Conservation (phyloP, 2,888 invertebrate species). For the Euspilapteryx auroguttella region DNA sequence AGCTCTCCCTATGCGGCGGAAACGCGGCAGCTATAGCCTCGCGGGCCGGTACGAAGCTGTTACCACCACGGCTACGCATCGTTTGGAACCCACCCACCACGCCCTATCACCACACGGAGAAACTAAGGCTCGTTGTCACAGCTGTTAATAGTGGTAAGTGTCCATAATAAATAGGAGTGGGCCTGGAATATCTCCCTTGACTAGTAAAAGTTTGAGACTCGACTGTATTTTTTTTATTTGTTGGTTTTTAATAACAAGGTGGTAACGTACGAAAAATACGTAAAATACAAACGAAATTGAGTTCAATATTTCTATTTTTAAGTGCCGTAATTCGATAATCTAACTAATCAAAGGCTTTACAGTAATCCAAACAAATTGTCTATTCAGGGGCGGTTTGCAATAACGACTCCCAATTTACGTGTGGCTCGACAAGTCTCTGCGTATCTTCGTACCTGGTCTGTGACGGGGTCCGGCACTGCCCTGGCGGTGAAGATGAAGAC, state of each 20-base stretch:
- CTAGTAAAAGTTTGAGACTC: too few relatives aligned
- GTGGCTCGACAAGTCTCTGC: conserved; percentile 54
- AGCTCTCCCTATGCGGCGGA: conserved; percentile 56
- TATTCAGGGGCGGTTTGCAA: conserved; percentile 34
- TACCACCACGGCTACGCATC: conserved; percentile 57
- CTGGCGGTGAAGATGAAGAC: conserved; percentile 64
- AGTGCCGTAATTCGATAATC: too few relatives aligned
- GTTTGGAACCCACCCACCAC: conserved; percentile 56
- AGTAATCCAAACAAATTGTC: neutral
- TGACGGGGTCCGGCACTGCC: conserved; percentile 69
- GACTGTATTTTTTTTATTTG: too few relatives aligned
- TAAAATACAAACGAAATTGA: too few relatives aligned
- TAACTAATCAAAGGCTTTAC: too few relatives aligned
- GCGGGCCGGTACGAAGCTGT: conserved; percentile 40
- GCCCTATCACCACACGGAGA: conserved; percentile 46
- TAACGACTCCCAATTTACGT: conserved; percentile 37
- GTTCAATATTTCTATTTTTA: too few relatives aligned
- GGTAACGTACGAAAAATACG: too few relatives aligned
- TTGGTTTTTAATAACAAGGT: too few relatives aligned
- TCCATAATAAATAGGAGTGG: neutral
- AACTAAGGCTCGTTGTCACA: conserved; percentile 42
- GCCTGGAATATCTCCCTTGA: too few relatives aligned
- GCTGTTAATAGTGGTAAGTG: conserved; percentile 47
- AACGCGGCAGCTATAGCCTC: conserved; percentile 55
- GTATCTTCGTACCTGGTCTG: conserved; percentile 67